A percentile compares a stretch with the other conserved stretches of the same genome.
phyloP scores from a whole-genome alignment of 2,113 vertebrate species.

The Odocoileus virginianus region DNA sequence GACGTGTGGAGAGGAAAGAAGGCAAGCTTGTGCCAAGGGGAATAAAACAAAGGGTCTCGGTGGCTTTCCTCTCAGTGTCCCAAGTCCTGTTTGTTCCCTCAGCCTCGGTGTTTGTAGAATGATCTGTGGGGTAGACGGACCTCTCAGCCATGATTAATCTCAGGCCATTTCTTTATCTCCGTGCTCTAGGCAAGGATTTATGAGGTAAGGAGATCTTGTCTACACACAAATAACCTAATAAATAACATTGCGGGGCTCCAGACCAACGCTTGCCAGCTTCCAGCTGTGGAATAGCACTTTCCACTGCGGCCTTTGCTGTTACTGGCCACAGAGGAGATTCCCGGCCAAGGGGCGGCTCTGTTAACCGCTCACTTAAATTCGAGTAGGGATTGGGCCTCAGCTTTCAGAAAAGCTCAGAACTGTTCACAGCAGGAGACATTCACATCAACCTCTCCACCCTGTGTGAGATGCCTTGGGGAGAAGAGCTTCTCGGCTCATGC shows the following conservation, averaged over 20 bases:
- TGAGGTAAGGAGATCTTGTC: slow-evolving; percentile 62
- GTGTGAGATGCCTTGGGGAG: accelerated
- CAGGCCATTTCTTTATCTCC: slow-evolving; percentile 69
- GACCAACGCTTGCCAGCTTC: slow-evolving; percentile 34
- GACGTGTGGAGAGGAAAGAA: background rate
- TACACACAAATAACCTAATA: slow-evolving; percentile 53
- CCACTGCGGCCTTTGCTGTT: background rate
- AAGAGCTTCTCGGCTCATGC: accelerated
- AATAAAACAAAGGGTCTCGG: background rate
- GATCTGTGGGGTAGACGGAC: slow-evolving; percentile 10
- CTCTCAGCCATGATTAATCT: slow-evolving; percentile 59
- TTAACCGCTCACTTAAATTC: accelerated
- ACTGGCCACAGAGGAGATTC: background rate
- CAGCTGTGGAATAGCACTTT: slow-evolving; percentile 43
- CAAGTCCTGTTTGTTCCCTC: background rate
- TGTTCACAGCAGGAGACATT: accelerated
- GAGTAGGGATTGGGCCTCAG: background rate
- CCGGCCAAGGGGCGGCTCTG: background rate
- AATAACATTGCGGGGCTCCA: slow-evolving; percentile 46
- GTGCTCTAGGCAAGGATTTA: slow-evolving; percentile 65
- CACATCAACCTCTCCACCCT: accelerated
- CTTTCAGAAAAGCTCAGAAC: background rate
- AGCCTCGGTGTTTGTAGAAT: slow-evolving; percentile 25
- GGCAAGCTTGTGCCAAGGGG: background rate
- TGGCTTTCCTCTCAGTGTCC: background rate